Conservation (phyloP, 2,888 invertebrate genomes). For the Agriotes lineatus region DNA sequence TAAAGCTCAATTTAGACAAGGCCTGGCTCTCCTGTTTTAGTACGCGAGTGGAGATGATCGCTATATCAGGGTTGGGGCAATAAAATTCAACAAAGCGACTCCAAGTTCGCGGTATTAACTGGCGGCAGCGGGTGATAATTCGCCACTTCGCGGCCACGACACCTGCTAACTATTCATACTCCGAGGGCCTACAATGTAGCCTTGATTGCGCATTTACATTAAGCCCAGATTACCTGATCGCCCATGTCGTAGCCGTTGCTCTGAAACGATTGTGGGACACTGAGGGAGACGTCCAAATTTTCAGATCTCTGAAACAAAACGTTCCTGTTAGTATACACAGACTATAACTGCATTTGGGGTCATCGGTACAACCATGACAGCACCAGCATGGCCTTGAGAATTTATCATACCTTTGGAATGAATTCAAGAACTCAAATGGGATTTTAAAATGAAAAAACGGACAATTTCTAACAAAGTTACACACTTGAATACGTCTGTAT, state of each 20-base stretch:
- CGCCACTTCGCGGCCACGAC: conserved; percentile 5
- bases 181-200: neutral
- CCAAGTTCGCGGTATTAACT: conserved; percentile 9
- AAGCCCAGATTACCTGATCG: conserved; percentile 84
- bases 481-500: too few species aligned
- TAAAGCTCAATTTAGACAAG: conserved; percentile 10
- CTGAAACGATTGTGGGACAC: conserved; percentile 75
- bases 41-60: conserved; percentile 12
- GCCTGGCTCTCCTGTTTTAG: conserved; percentile 15
- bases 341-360: too few species aligned
- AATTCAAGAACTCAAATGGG: too few species aligned
- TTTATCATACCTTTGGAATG: too few species aligned
- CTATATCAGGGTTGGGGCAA: conserved; percentile 6
- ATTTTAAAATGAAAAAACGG: too few species aligned
- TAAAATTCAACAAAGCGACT: conserved; percentile 15
- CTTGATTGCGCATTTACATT: conserved; percentile 12
- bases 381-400: too few species aligned
- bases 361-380: too few species aligned
- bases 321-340: conserved; percentile 45
- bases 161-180: conserved; percentile 6
- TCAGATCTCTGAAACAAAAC: conserved; percentile 79
- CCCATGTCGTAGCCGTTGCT: conserved; percentile 81
- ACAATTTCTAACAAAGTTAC: too few species aligned
- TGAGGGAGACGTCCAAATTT: conserved; percentile 79
- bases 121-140: neutral